phyloP scores from a whole-genome alignment of 2,888 invertebrate genomes.

The Dastarcus helophoroides region DNA sequence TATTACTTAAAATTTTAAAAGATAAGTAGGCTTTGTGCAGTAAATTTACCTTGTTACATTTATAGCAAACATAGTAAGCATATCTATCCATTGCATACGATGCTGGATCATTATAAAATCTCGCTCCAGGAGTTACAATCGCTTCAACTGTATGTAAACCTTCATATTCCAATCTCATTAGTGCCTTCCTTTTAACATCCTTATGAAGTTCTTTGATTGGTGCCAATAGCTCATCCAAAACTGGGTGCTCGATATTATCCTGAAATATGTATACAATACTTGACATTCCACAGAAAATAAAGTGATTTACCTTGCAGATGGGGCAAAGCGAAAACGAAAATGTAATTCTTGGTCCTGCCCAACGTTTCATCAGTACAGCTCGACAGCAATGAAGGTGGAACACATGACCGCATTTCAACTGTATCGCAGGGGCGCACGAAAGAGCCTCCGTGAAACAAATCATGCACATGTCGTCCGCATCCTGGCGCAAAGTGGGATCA shows the following conservation, averaged over 20 bases:
- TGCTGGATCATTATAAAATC: conserved; percentile 70
- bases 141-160: conserved; percentile 70
- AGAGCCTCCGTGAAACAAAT: conserved; percentile 96
- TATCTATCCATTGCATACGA: conserved; percentile 93
- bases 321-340: conserved; percentile 94
- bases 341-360: conserved; percentile 92
- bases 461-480: conserved; percentile 99
- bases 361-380: conserved; percentile 71
- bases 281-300: conserved; percentile 2
- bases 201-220: conserved; percentile 75
- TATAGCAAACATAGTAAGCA: conserved; percentile 95
- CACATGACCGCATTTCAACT: conserved; percentile 88
- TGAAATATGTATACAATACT: conserved; percentile 26
- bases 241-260: conserved; percentile 74
- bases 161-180: conserved; percentile 94
- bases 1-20: too few relatives aligned
- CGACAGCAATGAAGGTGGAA: conserved; percentile 90
- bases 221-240: conserved; percentile 62
- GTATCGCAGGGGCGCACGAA: conserved; percentile 88
- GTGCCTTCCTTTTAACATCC: conserved; percentile 85
- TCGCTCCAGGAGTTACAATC: conserved; percentile 50
- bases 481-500: conserved; percentile 61
- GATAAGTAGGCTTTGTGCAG: too few relatives aligned
- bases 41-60: conserved; percentile 64
- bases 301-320: conserved; percentile 72